phyloP scores from a whole-genome alignment of 2,113 vertebrate genomes.

The Mellivora capensis region DNA sequence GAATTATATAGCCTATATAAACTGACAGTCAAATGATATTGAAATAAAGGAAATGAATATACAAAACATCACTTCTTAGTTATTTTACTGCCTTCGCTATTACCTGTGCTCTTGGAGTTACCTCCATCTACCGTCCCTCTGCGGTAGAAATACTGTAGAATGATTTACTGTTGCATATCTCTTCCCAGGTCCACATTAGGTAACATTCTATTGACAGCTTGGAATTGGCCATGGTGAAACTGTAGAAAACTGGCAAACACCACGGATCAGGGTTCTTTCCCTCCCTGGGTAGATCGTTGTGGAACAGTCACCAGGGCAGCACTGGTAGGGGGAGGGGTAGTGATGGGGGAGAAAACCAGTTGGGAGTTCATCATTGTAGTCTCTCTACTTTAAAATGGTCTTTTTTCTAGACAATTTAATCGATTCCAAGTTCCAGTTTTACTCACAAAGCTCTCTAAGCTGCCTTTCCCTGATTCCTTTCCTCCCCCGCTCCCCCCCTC shows the following conservation, averaged over 20 bases:
- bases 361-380: neutral
- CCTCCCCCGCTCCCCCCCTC: neutral
- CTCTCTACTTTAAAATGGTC: neutral
- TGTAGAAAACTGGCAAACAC: neutral
- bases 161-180: neutral
- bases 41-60: neutral
- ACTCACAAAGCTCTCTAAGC: neutral
- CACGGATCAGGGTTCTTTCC: neutral
- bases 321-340: neutral
- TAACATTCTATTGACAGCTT: neutral
- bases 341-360: neutral
- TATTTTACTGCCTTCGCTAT: neutral
- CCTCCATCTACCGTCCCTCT: neutral
- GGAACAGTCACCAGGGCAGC: neutral
- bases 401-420: neutral
- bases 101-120: neutral
- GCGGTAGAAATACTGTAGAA: neutral
- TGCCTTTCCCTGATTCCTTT: neutral
- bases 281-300: neutral
- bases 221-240: neutral
- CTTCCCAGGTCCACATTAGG: neutral
- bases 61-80: neutral
- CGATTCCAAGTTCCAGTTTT: neutral
- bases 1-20: neutral
- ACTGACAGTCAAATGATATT: neutral